These are phyloP conservation scores for Parambassis ranga DNA, from an alignment of 2,797 vertebrate genomes.

Conservation along the genomic window DNA sequence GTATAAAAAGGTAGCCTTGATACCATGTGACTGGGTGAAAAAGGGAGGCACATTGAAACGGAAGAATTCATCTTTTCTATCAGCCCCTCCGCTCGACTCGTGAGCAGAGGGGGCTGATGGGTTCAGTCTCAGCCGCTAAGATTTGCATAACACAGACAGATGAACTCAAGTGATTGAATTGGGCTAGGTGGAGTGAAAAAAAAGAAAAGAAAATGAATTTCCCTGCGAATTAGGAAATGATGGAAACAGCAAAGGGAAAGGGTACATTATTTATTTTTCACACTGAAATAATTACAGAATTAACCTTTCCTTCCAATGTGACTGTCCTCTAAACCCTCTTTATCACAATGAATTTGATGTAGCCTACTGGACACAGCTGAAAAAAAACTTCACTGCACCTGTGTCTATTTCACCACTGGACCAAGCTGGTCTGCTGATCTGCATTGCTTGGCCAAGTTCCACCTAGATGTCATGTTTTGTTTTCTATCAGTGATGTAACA, in stretches of 20 bases:
- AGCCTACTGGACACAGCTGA: slow-evolving; percentile 34
- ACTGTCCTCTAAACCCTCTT: slow-evolving; percentile 66
- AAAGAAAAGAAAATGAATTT: slow-evolving; percentile 73
- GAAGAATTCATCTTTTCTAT: slow-evolving; percentile 76
- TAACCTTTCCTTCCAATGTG: slow-evolving; percentile 63
- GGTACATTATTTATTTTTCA: slow-evolving; percentile 75
- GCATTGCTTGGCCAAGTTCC: slow-evolving; percentile 3
- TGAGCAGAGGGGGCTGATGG: slow-evolving; percentile 55
- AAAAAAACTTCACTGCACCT: slow-evolving; percentile 40
- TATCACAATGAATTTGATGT: slow-evolving; percentile 65
- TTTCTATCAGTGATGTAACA: slow-evolving; percentile 69
- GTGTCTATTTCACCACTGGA: neutral
- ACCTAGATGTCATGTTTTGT: slow-evolving; percentile 51
- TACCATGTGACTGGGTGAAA: slow-evolving; percentile 68
- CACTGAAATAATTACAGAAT: slow-evolving; percentile 75
- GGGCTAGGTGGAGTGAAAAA: slow-evolving; percentile 65
- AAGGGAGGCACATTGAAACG: slow-evolving; percentile 73
- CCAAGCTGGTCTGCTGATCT: slow-evolving; percentile 39
- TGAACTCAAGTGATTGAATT: slow-evolving; percentile 83
- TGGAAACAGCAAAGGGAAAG: slow-evolving; percentile 66
- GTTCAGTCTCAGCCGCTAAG: slow-evolving; percentile 76
- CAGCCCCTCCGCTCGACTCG: slow-evolving; percentile 62
- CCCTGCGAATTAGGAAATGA: slow-evolving; percentile 73
- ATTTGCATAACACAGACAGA: slow-evolving; percentile 81
- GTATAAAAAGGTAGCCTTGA: slow-evolving; percentile 81